A percentile compares a stretch with the other conserved stretches of the same genome.
Conservation (phyloP, 2,797 vertebrate genomes). For the Apodemus agrarius region DNA sequence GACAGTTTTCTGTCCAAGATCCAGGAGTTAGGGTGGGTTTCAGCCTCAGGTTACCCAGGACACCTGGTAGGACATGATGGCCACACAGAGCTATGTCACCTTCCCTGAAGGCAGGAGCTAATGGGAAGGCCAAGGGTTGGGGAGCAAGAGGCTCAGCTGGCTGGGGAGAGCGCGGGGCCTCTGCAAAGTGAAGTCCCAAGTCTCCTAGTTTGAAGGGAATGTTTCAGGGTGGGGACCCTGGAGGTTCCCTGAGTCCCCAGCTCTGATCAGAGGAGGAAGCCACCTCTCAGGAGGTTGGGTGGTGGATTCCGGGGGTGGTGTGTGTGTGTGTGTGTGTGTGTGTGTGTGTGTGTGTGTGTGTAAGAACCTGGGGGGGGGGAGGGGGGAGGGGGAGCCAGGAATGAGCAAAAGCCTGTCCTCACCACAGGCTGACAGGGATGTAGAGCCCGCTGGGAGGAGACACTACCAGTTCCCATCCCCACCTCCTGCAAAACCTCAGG, state of each 20-base stretch:
- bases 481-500: not conserved
- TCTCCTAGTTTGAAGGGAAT: not conserved
- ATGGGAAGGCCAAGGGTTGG: not conserved
- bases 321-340: too few relatives aligned
- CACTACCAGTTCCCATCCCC: not conserved
- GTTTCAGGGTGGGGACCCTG: not conserved
- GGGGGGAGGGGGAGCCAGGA: not conserved
- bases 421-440: not conserved
- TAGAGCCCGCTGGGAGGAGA: not conserved
- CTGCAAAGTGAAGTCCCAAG: not conserved
- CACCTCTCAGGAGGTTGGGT: not conserved
- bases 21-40: not conserved
- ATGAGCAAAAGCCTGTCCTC: not conserved
- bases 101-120: not conserved
- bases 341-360: too few relatives aligned
- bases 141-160: not conserved
- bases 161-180: not conserved
- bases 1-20: not conserved
- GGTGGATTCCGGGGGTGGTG: not conserved
- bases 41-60: not conserved
- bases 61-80: not conserved
- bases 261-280: not conserved
- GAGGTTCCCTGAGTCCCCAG: not conserved
- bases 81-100: too few relatives aligned
- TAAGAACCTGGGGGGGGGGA: too few relatives aligned